A percentile compares a stretch with the other conserved stretches of the same genome.
These are phyloP conservation scores for Chroicocephalus ridibundus DNA, from an alignment of 2,113 vertebrate genomes.

Conservation along the genomic window DNA sequence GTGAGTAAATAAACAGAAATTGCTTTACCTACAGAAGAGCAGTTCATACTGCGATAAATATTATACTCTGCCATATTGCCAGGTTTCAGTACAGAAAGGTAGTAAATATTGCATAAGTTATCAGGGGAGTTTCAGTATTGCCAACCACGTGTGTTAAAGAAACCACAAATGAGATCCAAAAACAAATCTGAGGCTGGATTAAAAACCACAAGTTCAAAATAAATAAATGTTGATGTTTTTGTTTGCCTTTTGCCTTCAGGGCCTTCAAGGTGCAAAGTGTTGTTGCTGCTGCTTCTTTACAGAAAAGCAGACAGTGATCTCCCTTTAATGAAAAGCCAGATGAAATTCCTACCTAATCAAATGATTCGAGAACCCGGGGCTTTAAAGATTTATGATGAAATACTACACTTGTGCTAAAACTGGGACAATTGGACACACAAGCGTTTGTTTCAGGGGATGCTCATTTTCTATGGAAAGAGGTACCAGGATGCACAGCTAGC, in stretches of 20 bases:
- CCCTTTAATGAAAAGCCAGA: neutral
- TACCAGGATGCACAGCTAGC: neutral
- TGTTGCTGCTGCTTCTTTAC: neutral
- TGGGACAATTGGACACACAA: neutral
- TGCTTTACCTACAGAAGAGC: neutral
- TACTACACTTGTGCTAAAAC: neutral
- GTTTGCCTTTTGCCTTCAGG: neutral
- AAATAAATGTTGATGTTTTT: neutral
- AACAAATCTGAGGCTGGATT: neutral
- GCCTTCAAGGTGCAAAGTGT: neutral
- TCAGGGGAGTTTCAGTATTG: neutral
- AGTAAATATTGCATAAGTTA: neutral
- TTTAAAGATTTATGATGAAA: neutral
- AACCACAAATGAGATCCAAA: neutral
- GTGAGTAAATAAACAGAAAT: slow-evolving; percentile 15
- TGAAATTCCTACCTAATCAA: neutral
- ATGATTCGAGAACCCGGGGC: neutral
- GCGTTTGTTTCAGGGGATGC: neutral
- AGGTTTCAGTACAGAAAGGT: neutral
- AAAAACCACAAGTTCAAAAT: neutral
- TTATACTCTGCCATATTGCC: neutral
- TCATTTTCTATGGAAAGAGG: neutral
- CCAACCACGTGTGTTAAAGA: neutral
- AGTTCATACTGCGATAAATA: neutral
- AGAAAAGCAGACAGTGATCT: neutral